phyloP scores from a whole-genome alignment of 1,140 invertebrate genomes.

The Armadillidium nasatum region DNA sequence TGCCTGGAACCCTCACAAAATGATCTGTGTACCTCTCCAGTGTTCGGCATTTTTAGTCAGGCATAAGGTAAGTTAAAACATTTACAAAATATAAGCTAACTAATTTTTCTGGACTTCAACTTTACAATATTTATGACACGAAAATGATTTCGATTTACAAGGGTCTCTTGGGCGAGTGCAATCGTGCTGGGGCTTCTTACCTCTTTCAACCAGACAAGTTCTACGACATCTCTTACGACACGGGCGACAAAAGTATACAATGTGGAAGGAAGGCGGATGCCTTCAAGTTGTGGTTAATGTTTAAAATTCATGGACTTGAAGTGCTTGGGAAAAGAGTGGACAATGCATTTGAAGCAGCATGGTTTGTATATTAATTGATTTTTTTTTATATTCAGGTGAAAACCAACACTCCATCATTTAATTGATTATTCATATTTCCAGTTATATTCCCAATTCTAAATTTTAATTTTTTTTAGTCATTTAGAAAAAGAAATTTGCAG shows the following conservation, averaged over 20 bases:
- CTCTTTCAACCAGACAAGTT: constrained; percentile 90
- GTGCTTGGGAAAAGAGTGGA: constrained; percentile 60
- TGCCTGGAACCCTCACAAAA: constrained; percentile 91
- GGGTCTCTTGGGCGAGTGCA: constrained; percentile 64
- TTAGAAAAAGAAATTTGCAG: constrained; percentile 38
- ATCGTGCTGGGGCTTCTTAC: constrained; percentile 73
- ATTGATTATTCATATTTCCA: neutral
- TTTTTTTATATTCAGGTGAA: neutral
- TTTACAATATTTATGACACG: no score
- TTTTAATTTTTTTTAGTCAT: neutral
- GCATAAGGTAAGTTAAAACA: constrained; percentile 45
- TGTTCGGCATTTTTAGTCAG: constrained; percentile 74
- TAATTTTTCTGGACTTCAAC: no score
- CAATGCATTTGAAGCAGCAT: constrained; percentile 56
- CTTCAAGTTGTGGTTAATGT: constrained; percentile 90
- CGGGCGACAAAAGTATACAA: constrained; percentile 87
- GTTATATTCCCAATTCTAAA: neutral
- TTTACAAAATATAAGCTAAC: neutral
- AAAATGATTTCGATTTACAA: no score
- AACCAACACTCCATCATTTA: no score
- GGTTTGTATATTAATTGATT: constrained; percentile 27
- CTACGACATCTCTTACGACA: constrained; percentile 80
- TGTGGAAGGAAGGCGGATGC: constrained; percentile 89
- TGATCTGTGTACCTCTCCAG: constrained; percentile 80
- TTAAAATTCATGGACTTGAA: constrained; percentile 65